Percentiles rank a stretch among this genome's conserved stretches.
phyloP scores from a whole-genome alignment of 1,140 invertebrate species.

The Heliconius congener region DNA sequence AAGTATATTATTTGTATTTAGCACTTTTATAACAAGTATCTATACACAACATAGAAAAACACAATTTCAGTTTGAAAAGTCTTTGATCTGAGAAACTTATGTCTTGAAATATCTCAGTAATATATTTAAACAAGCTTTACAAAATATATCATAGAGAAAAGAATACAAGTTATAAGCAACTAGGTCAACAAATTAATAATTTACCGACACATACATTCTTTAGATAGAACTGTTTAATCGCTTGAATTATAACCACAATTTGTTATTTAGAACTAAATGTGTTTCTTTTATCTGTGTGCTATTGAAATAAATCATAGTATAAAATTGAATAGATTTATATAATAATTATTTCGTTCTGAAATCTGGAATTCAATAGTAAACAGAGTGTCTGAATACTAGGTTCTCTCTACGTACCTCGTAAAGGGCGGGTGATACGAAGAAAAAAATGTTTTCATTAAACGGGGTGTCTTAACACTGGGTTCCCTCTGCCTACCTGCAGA shows the following conservation, averaged over 20 bases:
- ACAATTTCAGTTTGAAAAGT: not conserved
- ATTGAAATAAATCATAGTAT: not conserved
- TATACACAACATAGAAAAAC: not conserved
- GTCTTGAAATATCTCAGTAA: not conserved
- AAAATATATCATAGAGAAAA: constrained; percentile 12
- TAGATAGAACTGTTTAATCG: constrained; percentile 10
- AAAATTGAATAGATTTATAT: not conserved
- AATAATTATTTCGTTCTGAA: no score
- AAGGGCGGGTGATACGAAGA: no score
- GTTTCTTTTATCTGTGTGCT: not conserved
- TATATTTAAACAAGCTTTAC: not conserved
- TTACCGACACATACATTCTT: not conserved
- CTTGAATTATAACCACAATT: not conserved
- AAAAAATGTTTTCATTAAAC: no score
- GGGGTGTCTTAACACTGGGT: no score
- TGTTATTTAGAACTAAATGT: not conserved
- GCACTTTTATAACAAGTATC: not conserved
- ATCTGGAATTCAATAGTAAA: no score
- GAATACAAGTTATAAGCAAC: constrained; percentile 1
- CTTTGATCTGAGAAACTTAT: constrained; percentile 11
- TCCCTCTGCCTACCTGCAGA: no score
- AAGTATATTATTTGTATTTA: not conserved
- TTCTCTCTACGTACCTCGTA: no score
- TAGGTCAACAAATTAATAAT: constrained; percentile 10
- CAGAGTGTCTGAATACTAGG: no score